Percentiles rank a stretch among this genome's conserved stretches.
These are phyloP conservation scores for Bos taurus DNA, from an alignment of 2,113 vertebrate species.

Conservation along the genomic window DNA sequence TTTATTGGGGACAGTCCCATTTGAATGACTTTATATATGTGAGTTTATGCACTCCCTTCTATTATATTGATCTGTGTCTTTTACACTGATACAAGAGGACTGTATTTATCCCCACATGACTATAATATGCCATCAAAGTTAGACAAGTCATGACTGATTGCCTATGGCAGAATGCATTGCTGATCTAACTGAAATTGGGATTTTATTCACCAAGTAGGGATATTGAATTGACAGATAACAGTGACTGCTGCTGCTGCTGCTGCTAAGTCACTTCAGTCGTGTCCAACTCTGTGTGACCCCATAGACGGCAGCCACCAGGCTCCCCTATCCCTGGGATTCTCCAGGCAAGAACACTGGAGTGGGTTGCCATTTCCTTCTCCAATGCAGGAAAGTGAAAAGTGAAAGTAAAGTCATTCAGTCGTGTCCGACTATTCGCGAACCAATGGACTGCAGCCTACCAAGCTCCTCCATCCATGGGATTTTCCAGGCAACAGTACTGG, in stretches of 20 bases:
- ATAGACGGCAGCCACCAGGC: no score
- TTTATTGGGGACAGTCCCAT: not conserved
- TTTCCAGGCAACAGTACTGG: no score
- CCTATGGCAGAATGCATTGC: not conserved
- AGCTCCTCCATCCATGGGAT: no score
- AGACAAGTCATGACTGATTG: not conserved
- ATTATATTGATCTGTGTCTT: not conserved
- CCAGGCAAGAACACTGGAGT: no score
- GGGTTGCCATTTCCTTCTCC: no score
- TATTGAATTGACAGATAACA: not conserved
- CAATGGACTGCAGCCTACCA: no score
- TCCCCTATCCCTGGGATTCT: no score
- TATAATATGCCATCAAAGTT: not conserved
- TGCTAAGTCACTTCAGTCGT: no score
- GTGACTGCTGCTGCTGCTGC: not conserved
- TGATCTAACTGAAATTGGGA: not conserved
- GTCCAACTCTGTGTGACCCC: no score
- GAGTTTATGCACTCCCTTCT: not conserved
- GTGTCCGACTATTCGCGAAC: no score
- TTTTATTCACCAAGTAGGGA: not conserved
- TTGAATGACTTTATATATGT: constrained; percentile 1
- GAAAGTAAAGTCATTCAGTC: no score
- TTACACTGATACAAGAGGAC: not conserved
- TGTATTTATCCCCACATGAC: not conserved
- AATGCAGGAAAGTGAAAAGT: no score